Conservation (phyloP, 2,888 invertebrate genomes). For the Caenorhabditis macrosperma region DNA sequence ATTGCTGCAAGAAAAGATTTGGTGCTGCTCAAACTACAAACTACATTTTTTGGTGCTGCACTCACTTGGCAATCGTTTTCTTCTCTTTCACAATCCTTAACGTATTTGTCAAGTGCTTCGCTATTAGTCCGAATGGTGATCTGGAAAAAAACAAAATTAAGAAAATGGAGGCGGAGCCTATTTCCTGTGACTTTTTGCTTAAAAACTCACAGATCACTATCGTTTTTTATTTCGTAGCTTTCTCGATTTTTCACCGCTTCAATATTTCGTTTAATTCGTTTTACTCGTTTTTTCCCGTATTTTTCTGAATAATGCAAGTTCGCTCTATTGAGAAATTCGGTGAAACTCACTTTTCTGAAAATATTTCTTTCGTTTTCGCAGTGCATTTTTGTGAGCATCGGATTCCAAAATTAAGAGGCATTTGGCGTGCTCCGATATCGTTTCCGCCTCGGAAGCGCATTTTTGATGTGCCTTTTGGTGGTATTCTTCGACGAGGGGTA, state of each 20-base stretch:
- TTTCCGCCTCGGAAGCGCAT: constrained; percentile 60
- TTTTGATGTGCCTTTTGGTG: constrained; percentile 38
- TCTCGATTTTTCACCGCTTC: neutral
- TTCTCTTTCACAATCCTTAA: constrained; percentile 46
- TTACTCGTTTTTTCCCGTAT: neutral
- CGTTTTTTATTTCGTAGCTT: neutral
- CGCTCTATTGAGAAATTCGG: neutral
- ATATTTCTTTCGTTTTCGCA: constrained; percentile 29
- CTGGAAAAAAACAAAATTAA: neutral
- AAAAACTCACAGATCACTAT: neutral
- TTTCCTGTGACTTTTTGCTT: neutral
- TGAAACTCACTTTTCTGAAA: constrained; percentile 40
- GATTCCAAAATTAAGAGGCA: constrained; percentile 62
- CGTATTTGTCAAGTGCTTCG: constrained; percentile 43
- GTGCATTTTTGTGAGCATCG: constrained; percentile 28
- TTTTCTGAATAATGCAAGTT: neutral
- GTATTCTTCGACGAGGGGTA: constrained; percentile 43
- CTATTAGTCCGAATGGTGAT: constrained; percentile 36
- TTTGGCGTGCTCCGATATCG: constrained; percentile 62
- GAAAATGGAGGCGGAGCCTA: no score
- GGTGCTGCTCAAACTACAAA: no score
- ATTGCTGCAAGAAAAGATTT: neutral
- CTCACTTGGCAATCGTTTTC: constrained; percentile 18
- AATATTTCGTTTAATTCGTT: neutral
- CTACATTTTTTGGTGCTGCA: no score